These are phyloP conservation scores for Drosophila sp. DNA, from an alignment of 1,140 invertebrate species.

Conservation along the genomic window DNA sequence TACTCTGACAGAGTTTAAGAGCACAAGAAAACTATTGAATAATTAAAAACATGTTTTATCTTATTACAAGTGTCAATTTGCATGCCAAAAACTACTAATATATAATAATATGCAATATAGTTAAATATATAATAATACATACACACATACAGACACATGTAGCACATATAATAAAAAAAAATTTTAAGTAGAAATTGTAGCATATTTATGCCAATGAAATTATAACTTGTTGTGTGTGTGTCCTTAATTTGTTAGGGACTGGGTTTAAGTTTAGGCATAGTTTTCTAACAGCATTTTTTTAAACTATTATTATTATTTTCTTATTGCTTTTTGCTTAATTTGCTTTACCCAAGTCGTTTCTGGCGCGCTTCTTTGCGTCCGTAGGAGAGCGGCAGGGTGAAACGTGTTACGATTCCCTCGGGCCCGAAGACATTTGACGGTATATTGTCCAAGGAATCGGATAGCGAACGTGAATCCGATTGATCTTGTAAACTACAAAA, in stretches of 20 bases:
- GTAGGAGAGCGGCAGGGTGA: slow-evolving; percentile 87
- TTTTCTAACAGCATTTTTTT: slow-evolving; percentile 9
- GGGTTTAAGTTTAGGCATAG: not conserved
- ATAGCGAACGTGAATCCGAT: slow-evolving; percentile 84
- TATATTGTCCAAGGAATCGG: slow-evolving; percentile 85
- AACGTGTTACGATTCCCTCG: slow-evolving; percentile 85
- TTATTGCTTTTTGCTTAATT: slow-evolving; percentile 37
- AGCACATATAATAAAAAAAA: no score
- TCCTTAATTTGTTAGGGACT: not conserved
- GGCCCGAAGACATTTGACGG: slow-evolving; percentile 85
- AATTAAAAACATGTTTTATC: not conserved
- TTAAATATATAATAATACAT: not conserved
- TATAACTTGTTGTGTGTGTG: slow-evolving; percentile 9
- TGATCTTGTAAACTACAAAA: slow-evolving; percentile 85
- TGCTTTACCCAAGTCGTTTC: slow-evolving; percentile 87
- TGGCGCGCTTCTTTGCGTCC: slow-evolving; percentile 87
- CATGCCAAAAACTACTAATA: not conserved
- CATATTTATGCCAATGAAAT: slow-evolving; percentile 34
- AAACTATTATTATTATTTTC: slow-evolving; percentile 28
- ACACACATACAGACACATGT: not conserved
- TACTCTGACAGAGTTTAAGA: no score
- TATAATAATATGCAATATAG: no score
- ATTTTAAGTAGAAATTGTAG: slow-evolving; percentile 28
- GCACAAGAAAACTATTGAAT: not conserved
- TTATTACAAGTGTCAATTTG: no score